phyloP scores from a whole-genome alignment of 2,888 invertebrate genomes.

The Amphipoea oculea region DNA sequence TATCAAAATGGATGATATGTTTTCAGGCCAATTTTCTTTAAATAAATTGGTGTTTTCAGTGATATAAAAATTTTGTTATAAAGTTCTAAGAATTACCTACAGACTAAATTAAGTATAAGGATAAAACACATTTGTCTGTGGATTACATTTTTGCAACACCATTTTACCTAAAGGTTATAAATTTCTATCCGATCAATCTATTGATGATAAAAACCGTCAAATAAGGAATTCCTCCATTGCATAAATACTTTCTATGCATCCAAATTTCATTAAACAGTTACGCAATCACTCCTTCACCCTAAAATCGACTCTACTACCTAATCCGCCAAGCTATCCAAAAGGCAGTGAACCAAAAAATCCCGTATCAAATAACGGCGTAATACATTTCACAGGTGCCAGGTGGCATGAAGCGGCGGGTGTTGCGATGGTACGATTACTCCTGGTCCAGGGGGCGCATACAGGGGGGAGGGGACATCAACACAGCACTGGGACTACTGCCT shows the following conservation, averaged over 20 bases:
- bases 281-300: not conserved
- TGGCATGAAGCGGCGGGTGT: constrained; percentile 98
- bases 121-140: not conserved
- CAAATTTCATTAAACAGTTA: not conserved
- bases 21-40: not conserved
- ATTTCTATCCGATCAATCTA: not conserved
- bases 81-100: not conserved
- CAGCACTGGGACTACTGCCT: constrained; percentile 97
- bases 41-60: not conserved
- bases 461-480: constrained; percentile 98
- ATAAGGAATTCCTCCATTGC: not conserved
- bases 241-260: not conserved
- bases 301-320: constrained; percentile 1
- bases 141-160: not conserved
- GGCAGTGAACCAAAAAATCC: not conserved
- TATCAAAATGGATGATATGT: not conserved
- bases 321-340: not conserved
- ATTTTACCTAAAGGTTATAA: not conserved
- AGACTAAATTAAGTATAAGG: not conserved
- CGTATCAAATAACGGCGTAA: constrained; percentile 7
- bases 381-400: constrained; percentile 93
- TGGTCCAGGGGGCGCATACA: constrained; percentile 99
- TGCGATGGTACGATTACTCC: constrained; percentile 99
- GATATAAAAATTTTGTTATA: not conserved
- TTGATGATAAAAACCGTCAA: not conserved